Conservation (phyloP, 2,113 vertebrate genomes). For the Protobothrops mucrosquamatus region DNA sequence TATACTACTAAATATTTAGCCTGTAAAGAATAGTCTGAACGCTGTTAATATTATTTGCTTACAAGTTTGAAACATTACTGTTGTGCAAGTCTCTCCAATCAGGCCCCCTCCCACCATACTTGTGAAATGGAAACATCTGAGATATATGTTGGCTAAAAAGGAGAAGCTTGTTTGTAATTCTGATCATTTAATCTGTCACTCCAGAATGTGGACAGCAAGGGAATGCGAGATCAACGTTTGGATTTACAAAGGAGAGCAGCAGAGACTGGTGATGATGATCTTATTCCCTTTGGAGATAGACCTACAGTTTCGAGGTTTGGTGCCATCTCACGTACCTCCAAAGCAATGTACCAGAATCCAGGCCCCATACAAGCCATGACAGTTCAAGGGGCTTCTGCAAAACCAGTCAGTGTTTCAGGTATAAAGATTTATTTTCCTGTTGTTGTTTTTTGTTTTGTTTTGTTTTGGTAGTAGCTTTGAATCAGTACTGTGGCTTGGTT, state of each 20-base stretch:
- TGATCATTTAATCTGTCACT: background rate
- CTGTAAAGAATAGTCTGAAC: background rate
- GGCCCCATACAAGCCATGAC: slow-evolving; percentile 86
- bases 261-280: slow-evolving; percentile 93
- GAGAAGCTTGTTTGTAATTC: background rate
- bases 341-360: slow-evolving; percentile 89
- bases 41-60: background rate
- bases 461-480: background rate
- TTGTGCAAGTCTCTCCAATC: background rate
- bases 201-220: slow-evolving; percentile 90
- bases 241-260: slow-evolving; percentile 86
- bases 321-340: slow-evolving; percentile 94
- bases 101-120: background rate
- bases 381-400: slow-evolving; percentile 83
- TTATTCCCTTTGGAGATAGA: slow-evolving; percentile 94
- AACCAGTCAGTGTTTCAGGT: slow-evolving; percentile 88
- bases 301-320: slow-evolving; percentile 97
- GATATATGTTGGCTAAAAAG: background rate
- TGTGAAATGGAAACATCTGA: background rate
- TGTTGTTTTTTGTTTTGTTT: background rate
- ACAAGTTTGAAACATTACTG: slow-evolving; percentile 1
- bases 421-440: accelerated
- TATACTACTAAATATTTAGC: background rate
- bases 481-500: background rate
- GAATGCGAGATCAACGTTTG: slow-evolving; percentile 82